Base-by-base conservation (phyloP, 1,140 invertebrate species). In the Lysiphlebus fabarum region DNA sequence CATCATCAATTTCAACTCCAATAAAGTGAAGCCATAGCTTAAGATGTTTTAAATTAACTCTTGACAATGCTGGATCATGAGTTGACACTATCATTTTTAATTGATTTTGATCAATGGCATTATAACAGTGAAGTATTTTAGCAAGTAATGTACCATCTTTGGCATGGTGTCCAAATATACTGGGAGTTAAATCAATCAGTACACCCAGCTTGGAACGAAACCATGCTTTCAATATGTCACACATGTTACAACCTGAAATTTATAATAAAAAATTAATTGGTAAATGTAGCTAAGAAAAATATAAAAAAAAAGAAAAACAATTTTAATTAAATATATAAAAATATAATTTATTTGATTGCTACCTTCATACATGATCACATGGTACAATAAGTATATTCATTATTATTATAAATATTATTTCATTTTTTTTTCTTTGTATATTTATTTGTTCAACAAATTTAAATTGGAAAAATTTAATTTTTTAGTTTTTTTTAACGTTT, bases 31-130 rank as follows among this genome's bases (percentile, higher is more conserved):
- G 58, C 83, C 83, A 85, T 42, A 77, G 58, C 3, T 60, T 63
- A 34, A 86, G 65, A 57, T 79, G 70, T 54, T 72, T 78, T 66
- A 83, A 77, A 60, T 85, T 85, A 26, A 76, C 78, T 53, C 80
- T 71, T 45, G 79, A 71, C 34, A 82, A 68, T 7, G 76, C 71
- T 4, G 72, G 65, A 43, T 77, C 70, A 33, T 79, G 71, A 33
- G 78, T 77, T 0, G 11, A 38, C 2, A 53, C 11, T 38, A 76
- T 67, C 12, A 58, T 71, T 0, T 65, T 63, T 41, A 77, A 53
- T 58, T 82, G 73, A 36, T 71, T 68, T 37, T 66, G 58, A 8
- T 57, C 72, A 14, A 83, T 80, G 12, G 82, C 66, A 53, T 73
- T 69, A 56, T 82, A 83, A 57, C 69, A 74, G 51, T 73, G 65